These are phyloP conservation scores for Ypsolopha sequella DNA, from an alignment of 2,888 invertebrate species.

Conservation along the genomic window DNA sequence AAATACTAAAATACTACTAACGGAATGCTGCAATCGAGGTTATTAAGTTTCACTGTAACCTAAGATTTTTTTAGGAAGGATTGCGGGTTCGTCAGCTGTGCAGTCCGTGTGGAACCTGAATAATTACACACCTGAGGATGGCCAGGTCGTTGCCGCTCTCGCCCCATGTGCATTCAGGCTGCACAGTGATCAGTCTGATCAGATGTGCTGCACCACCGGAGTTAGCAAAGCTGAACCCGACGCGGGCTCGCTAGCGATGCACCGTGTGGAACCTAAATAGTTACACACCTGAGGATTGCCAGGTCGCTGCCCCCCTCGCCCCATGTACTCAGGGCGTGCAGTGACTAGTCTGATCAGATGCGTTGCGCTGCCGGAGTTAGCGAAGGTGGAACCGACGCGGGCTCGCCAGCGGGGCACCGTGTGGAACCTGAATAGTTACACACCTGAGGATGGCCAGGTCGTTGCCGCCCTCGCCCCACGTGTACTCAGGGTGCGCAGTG, in stretches of 20 bases:
- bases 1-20: too few species aligned
- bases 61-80: conserved; percentile 14
- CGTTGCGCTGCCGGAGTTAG: conserved; percentile 27
- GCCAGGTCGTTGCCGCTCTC: conserved; percentile 35
- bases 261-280: conserved; percentile 15
- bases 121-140: conserved; percentile 19
- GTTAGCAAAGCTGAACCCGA: conserved; percentile 32
- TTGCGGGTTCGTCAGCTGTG: conserved; percentile 40
- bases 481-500: conserved; percentile 29
- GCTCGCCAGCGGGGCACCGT: conserved; percentile 35
- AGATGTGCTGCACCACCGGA: conserved; percentile 29
- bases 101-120: conserved; percentile 15
- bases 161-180: conserved; percentile 24
- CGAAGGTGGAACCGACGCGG: conserved; percentile 33
- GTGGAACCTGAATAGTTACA: conserved; percentile 11
- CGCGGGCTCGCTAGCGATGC: conserved; percentile 38
- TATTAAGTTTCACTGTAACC: too few species aligned
- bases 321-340: conserved; percentile 21
- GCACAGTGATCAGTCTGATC: conserved; percentile 27
- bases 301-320: conserved; percentile 28
- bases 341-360: conserved; percentile 32
- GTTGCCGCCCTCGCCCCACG: conserved; percentile 18
- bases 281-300: conserved; percentile 26
- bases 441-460: conserved; percentile 36
- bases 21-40: neutral